Evolutionary conservation across 2,888 invertebrate species (phyloP).

Genomic region (Nephrotoma guestfalica): DNA sequence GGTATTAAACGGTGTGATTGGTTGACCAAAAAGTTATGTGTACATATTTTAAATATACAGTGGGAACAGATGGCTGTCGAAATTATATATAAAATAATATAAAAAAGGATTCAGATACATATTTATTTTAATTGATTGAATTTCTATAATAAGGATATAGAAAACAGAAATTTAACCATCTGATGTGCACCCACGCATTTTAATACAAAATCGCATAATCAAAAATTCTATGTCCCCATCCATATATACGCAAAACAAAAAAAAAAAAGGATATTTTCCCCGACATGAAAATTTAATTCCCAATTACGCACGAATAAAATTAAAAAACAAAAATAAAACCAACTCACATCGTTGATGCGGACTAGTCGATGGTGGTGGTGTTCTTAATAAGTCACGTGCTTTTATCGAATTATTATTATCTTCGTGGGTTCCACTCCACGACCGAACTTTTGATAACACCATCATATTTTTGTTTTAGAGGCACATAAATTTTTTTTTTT

Average conservation of each 20-base stretch:
- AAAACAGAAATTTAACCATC: background rate
- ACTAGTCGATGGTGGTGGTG: conserved; percentile 14
- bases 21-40: background rate
- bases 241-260: background rate
- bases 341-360: background rate
- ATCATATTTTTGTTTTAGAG: conserved; percentile 17
- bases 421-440: conserved; percentile 26
- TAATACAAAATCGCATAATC: background rate
- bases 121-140: background rate
- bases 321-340: background rate
- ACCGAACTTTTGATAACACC: conserved; percentile 33
- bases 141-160: background rate
- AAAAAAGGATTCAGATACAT: background rate
- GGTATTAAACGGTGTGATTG: background rate
- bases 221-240: background rate
- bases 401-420: conserved; percentile 30
- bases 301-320: background rate
- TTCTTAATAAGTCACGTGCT: conserved; percentile 24
- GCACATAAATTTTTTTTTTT: background rate
- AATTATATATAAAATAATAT: background rate
- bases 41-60: background rate
- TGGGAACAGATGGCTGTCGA: background rate
- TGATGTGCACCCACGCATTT: background rate
- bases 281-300: background rate
- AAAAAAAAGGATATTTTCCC: background rate